phyloP scores from a whole-genome alignment of 2,888 invertebrate species.

The Acleris holmiana region DNA sequence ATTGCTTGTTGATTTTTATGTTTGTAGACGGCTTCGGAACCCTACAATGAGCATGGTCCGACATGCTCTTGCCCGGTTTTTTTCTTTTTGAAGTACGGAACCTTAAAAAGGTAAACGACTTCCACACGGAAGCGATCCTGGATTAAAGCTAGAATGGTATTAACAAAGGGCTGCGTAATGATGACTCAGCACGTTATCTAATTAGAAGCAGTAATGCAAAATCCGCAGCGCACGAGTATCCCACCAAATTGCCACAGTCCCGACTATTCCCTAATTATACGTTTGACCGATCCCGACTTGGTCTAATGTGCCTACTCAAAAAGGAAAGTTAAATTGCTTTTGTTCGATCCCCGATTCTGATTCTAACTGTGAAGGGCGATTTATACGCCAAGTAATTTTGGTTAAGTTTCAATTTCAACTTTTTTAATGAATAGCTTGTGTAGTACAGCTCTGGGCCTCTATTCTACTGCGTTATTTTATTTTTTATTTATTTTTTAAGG shows the following conservation, averaged over 20 bases:
- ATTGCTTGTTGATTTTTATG: too few relatives aligned
- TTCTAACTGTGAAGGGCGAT: conserved; percentile 43
- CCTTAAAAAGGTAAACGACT: too few relatives aligned
- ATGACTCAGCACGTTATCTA: conserved; percentile 12
- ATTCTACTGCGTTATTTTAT: too few relatives aligned
- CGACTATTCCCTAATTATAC: conserved; percentile 60
- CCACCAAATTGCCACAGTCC: conserved; percentile 4
- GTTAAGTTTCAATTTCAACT: conserved; percentile 39
- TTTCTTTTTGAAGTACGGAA: too few relatives aligned
- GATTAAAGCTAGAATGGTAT: not conserved
- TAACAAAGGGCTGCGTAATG: not conserved
- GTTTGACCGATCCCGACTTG: conserved; percentile 66
- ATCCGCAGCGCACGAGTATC: conserved; percentile 10
- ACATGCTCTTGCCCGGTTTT: too few relatives aligned
- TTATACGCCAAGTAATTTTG: conserved; percentile 50
- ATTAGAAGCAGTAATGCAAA: conserved; percentile 31
- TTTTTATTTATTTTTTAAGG: too few relatives aligned
- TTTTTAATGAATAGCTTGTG: conserved; percentile 32
- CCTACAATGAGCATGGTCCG: too few relatives aligned
- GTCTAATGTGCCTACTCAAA: conserved; percentile 61
- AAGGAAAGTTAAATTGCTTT: conserved; percentile 79
- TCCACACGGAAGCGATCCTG: too few relatives aligned
- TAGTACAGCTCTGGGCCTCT: too few relatives aligned
- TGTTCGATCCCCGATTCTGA: conserved; percentile 65
- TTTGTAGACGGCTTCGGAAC: too few relatives aligned